A percentile compares a stretch with the other conserved stretches of the same genome.
phyloP scores from a whole-genome alignment of 2,797 vertebrate species.

The Gadopsis bispinosus region DNA sequence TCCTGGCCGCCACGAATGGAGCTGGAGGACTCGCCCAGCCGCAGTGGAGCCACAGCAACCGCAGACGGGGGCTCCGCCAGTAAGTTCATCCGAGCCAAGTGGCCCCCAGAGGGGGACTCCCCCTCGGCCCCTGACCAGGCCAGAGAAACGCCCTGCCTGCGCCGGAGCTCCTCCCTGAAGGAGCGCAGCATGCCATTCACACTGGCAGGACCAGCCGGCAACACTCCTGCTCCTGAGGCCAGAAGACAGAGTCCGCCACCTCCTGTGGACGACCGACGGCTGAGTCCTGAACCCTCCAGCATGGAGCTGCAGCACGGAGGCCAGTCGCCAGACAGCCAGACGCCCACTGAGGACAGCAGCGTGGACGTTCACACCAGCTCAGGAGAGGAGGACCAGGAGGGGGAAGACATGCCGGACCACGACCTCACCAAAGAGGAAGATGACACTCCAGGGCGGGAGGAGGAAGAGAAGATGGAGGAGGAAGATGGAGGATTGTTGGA shows the following conservation, averaged over 20 bases:
- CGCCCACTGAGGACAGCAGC: constrained; percentile 58
- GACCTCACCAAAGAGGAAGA: constrained; percentile 49
- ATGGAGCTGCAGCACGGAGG: constrained; percentile 67
- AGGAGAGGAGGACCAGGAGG: constrained; percentile 66
- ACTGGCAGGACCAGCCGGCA: constrained; percentile 64
- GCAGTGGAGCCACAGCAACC: constrained; percentile 68
- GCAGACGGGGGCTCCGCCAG: constrained; percentile 83
- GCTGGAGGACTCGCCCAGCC: constrained; percentile 67
- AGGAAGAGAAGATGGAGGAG: constrained; percentile 39
- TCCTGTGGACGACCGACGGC: constrained; percentile 25
- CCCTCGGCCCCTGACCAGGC: constrained; percentile 76
- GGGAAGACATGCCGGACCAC: constrained; percentile 17
- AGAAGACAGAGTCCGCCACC: constrained; percentile 22
- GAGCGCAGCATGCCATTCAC: constrained; percentile 91
- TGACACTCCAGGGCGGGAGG: not conserved
- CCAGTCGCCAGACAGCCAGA: constrained; percentile 40
- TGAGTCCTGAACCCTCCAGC: constrained; percentile 40
- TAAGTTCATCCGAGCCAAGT: constrained; percentile 86
- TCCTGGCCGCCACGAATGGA: constrained; percentile 91
- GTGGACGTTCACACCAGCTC: constrained; percentile 69
- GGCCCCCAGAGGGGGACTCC: constrained; percentile 91
- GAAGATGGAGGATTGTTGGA: constrained; percentile 44
- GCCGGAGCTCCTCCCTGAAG: constrained; percentile 89
- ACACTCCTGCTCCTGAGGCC: constrained; percentile 14
- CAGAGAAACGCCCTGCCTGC: constrained; percentile 85